Evolutionary conservation across 2,113 vertebrate species (phyloP).

Genomic region (Bungarus multicinctus): DNA sequence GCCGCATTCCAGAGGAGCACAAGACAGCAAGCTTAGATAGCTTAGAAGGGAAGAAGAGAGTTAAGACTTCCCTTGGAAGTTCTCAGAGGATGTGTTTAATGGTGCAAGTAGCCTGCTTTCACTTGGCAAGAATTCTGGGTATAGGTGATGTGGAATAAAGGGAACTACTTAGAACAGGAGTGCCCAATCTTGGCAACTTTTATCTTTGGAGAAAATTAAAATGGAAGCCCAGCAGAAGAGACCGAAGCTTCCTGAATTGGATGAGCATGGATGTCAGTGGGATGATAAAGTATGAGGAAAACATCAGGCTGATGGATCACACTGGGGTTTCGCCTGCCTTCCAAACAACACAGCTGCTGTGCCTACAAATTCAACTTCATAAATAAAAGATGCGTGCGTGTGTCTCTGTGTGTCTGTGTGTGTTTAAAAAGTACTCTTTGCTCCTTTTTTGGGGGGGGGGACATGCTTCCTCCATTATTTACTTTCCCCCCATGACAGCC

Average conservation of each 20-base stretch:
- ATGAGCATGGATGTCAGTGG: background rate
- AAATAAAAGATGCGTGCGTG: background rate
- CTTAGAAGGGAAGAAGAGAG: background rate
- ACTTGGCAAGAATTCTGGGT: background rate
- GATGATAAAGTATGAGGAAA: background rate
- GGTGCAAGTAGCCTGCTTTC: background rate
- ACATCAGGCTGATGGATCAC: background rate
- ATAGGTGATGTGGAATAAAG: background rate
- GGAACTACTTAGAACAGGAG: background rate
- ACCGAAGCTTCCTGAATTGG: background rate
- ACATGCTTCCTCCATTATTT: background rate
- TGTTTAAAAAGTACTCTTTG: background rate
- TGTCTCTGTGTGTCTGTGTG: background rate
- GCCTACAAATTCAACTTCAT: background rate
- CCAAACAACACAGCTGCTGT: background rate
- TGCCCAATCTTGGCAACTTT: background rate
- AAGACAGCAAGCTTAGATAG: background rate
- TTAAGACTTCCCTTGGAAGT: background rate
- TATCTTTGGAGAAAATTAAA: background rate
- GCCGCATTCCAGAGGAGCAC: background rate
- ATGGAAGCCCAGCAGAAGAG: background rate
- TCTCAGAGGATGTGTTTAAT: background rate
- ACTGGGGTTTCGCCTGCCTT: background rate
- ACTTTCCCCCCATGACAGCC: background rate
- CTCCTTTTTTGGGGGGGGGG: background rate